Conservation (phyloP, 2,113 vertebrate species). For the Charina bottae region DNA sequence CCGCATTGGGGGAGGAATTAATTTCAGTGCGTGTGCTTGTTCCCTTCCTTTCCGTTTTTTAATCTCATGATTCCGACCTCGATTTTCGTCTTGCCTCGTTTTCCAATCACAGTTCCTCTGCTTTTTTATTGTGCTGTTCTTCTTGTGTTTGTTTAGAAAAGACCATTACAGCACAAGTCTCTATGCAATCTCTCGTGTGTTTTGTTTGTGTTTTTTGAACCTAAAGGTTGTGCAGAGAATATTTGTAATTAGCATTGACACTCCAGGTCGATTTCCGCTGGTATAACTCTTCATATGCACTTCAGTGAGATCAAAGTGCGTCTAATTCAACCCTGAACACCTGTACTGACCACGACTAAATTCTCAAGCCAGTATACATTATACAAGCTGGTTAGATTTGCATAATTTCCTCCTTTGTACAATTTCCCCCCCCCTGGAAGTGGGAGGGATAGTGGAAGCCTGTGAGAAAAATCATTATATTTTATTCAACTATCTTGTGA, state of each 20-base stretch:
- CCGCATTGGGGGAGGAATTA: neutral
- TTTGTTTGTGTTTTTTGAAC: neutral
- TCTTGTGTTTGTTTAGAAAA: neutral
- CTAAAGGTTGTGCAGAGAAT: too few relatives aligned
- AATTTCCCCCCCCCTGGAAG: neutral
- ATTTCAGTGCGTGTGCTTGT: neutral
- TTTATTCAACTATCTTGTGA: neutral
- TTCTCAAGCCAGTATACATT: neutral
- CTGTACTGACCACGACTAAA: neutral
- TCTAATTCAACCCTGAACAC: neutral
- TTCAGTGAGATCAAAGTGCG: neutral
- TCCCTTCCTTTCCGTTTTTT: neutral
- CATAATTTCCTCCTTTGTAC: neutral
- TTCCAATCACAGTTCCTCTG: neutral
- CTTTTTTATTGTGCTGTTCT: neutral
- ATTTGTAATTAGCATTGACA: neutral
- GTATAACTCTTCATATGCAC: neutral
- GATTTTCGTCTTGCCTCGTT: neutral
- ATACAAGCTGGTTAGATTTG: neutral
- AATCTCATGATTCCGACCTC: neutral
- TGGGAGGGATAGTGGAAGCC: neutral
- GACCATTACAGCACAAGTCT: conserved; percentile 23
- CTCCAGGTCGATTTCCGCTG: neutral
- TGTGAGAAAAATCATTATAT: neutral
- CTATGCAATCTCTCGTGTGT: conserved; percentile 30